Conservation (phyloP, 2,797 vertebrate genomes). For the Protonibea diacanthus region DNA sequence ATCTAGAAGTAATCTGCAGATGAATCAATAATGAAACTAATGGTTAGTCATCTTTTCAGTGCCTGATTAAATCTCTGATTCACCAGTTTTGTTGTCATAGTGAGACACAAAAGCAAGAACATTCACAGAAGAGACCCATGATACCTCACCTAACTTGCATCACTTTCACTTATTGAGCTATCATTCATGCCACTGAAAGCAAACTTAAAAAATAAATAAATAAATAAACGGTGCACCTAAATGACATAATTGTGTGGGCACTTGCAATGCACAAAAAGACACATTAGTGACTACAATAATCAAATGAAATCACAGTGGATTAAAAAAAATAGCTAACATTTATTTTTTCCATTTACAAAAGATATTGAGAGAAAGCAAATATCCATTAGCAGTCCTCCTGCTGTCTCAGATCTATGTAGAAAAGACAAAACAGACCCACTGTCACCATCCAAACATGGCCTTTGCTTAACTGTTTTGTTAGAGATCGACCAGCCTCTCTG, state of each 20-base stretch:
- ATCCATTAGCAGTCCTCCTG: slow-evolving; percentile 24
- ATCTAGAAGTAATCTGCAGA: neutral
- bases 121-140: slow-evolving; percentile 6
- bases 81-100: slow-evolving; percentile 17
- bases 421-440: slow-evolving; percentile 39
- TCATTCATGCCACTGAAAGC: slow-evolving; percentile 17
- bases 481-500: slow-evolving; percentile 27
- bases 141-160: slow-evolving; percentile 22
- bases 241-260: slow-evolving; percentile 21
- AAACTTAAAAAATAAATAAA: slow-evolving; percentile 10
- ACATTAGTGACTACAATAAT: slow-evolving; percentile 17
- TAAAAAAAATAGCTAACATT: slow-evolving; percentile 62
- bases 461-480: slow-evolving; percentile 45
- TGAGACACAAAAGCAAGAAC: slow-evolving; percentile 4
- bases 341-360: slow-evolving; percentile 70
- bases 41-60: neutral
- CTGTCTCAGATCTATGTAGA: slow-evolving; percentile 31
- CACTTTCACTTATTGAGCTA: slow-evolving; percentile 27
- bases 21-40: slow-evolving; percentile 5
- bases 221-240: slow-evolving; percentile 14
- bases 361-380: slow-evolving; percentile 35
- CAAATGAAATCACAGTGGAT: slow-evolving; percentile 37
- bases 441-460: slow-evolving; percentile 47
- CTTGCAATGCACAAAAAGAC: slow-evolving; percentile 6
- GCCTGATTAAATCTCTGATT: slow-evolving; percentile 13